These are phyloP conservation scores for Drosophila nigricruria DNA, from an alignment of 2,888 invertebrate species.

Conservation along the genomic window DNA sequence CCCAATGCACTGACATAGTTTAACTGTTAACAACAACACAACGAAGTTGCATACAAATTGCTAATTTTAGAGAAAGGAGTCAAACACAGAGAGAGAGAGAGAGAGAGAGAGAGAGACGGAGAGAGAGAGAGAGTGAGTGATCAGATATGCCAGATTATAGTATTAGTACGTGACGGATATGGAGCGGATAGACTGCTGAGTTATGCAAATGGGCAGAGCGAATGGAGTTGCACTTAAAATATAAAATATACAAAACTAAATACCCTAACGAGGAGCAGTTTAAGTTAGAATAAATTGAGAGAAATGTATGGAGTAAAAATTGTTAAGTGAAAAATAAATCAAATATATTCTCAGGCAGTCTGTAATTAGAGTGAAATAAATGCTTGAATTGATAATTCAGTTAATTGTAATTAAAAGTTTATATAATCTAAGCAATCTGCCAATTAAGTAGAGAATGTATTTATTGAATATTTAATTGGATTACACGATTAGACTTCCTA, in stretches of 20 bases:
- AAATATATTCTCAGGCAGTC: background rate
- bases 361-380: too few species aligned
- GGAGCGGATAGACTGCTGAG: background rate
- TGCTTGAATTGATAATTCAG: background rate
- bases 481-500: too few species aligned
- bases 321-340: too few species aligned
- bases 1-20: slow-evolving; percentile 71
- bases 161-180: slow-evolving; percentile 11
- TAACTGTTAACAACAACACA: slow-evolving; percentile 5
- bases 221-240: background rate
- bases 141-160: slow-evolving; percentile 37
- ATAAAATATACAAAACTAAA: background rate
- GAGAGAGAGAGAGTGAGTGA: slow-evolving; percentile 28
- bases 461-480: too few species aligned
- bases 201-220: too few species aligned
- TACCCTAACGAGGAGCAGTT: background rate
- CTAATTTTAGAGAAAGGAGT: slow-evolving; percentile 41
- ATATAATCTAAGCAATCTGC: background rate
- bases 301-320: too few species aligned
- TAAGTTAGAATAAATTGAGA: background rate
- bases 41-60: slow-evolving; percentile 64
- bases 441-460: background rate
- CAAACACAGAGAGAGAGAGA: background rate
- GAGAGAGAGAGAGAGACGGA: slow-evolving; percentile 10
- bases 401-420: background rate